Base-by-base conservation (phyloP, 2,797 vertebrate species). In the Pogoniulus pusillus region DNA sequence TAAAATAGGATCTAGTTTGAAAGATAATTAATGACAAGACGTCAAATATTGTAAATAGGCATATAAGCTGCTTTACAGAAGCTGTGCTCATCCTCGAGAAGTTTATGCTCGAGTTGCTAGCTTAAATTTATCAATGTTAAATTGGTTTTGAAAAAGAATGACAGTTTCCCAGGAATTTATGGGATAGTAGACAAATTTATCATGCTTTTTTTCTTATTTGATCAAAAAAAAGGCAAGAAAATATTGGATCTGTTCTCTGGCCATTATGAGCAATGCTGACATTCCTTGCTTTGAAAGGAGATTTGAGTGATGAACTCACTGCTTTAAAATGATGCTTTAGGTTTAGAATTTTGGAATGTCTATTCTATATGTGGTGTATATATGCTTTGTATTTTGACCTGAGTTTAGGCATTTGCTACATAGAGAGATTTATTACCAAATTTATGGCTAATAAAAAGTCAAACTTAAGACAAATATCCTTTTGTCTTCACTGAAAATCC, bases 281-380 rank as follows among this genome's bases (percentile, higher is more conserved):
- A 63, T 88, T 79, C 43, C 32, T 80, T 86, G n/a, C 7, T 76
- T 78, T 82, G 54, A 93, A 89, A 82, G 54, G 23, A 51, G 10
- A 73, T 92, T 90, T 93, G 84, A 91, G 70, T 75, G 9, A 68
- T 81, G 81, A 90, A 93, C 39, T 80, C 76, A 62, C 45, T 89
- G 90, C 63, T 90, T 92, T 83, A 74, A 91, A 94, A 89, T 65
- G 1, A 62, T 82, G 4, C 4, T 95, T 89, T 85, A 70, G 22
- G 11, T 91, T 94, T 91, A 64, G 54, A 35, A 9, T 71, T 92
- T 78, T 70, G 23, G 76, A 79, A 69, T 2, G 18, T 13, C 3
- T 62, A 39, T 57, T 76, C 60, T 70, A 22, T 41, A 37, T 35
- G 76, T 32, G 26, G 62, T 64, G 32, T 24, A 35, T 1, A 18